Evolutionary conservation across 2,113 vertebrate species (phyloP).

Genomic region (Pteronura brasiliensis): DNA sequence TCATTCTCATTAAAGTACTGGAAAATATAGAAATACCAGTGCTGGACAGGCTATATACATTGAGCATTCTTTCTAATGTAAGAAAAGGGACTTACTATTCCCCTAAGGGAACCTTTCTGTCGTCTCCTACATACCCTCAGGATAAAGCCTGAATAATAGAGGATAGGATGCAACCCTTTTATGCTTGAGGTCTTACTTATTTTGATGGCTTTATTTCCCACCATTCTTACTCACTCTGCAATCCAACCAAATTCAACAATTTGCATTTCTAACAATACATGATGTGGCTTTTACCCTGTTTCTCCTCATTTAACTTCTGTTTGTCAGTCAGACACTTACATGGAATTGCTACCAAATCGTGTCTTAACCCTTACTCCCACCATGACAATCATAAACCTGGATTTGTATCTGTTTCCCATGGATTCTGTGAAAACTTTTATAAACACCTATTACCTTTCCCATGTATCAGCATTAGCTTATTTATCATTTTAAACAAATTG

Average conservation of each 20-base stretch:
- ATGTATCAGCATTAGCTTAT: not conserved
- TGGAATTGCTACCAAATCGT: not conserved
- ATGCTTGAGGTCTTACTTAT: not conserved
- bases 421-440: not conserved
- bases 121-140: not conserved
- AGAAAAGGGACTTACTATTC: not conserved
- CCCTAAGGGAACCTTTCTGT: not conserved
- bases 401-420: not conserved
- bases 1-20: not conserved
- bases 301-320: not conserved
- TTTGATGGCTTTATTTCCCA: not conserved
- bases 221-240: not conserved
- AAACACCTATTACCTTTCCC: not conserved
- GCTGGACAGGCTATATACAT: not conserved
- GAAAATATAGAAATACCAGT: not conserved
- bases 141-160: not conserved
- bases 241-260: not conserved
- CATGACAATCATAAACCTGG: no score
- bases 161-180: not conserved
- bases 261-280: not conserved
- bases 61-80: not conserved
- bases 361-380: not conserved
- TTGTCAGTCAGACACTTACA: not conserved
- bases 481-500: not conserved
- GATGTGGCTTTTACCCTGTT: not conserved